A percentile compares a stretch with the other conserved stretches of the same genome.
Conservation (phyloP, 2,797 vertebrate species). For the Nannoperca australis region DNA sequence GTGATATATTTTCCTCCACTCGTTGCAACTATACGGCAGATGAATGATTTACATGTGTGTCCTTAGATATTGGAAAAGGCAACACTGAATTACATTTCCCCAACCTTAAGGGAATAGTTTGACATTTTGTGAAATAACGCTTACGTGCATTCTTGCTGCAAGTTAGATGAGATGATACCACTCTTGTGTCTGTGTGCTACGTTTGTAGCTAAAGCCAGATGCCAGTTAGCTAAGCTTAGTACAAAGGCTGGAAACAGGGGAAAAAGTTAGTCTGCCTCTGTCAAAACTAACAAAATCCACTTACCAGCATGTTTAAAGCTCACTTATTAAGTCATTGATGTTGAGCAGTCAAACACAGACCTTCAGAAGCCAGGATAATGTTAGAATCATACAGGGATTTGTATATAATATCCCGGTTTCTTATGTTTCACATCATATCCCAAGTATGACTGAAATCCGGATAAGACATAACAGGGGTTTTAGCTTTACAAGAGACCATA, state of each 20-base stretch:
- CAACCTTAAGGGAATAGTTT: not conserved
- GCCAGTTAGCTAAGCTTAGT: not conserved
- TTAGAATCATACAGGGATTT: not conserved
- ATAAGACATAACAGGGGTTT: not conserved
- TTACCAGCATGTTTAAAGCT: no score
- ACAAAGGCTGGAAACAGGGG: not conserved
- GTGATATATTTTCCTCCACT: not conserved
- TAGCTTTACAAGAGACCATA: no score
- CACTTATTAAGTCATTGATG: no score
- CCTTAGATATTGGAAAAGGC: not conserved
- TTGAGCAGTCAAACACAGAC: not conserved
- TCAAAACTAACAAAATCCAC: not conserved
- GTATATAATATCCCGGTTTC: not conserved
- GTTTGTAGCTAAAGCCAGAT: not conserved
- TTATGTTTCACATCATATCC: not conserved
- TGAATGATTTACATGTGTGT: not conserved
- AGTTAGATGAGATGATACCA: not conserved
- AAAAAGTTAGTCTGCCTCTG: not conserved
- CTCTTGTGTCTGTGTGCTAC: rapidly evolving
- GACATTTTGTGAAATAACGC: not conserved
- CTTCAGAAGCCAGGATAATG: not conserved
- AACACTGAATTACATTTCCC: not conserved
- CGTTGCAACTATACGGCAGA: not conserved
- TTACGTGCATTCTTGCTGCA: not conserved
- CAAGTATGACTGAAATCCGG: not conserved